phyloP scores from a whole-genome alignment of 2,888 invertebrate species.

The Drosophila testacea region DNA sequence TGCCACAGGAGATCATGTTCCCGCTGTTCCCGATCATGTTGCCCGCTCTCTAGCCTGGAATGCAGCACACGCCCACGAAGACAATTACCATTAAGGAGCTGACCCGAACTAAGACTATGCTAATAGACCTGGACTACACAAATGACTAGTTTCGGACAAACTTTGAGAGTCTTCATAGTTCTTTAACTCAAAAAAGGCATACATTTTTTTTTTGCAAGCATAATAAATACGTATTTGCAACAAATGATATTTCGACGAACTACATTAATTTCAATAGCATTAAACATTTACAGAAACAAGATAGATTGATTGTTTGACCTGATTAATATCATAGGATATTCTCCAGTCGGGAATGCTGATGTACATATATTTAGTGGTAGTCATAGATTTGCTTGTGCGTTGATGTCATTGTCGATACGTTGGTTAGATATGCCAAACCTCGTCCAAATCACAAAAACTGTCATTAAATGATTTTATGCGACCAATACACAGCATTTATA shows the following conservation, averaged over 20 bases:
- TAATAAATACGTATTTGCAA: slow-evolving; percentile 57
- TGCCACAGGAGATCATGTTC: slow-evolving; percentile 46
- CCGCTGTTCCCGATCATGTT: slow-evolving; percentile 37
- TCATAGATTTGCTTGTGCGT: slow-evolving; percentile 7
- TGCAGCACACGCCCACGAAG: slow-evolving; percentile 32
- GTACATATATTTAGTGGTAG: neutral
- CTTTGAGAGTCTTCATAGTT: slow-evolving; percentile 39
- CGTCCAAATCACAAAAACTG: slow-evolving; percentile 31
- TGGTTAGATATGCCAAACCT: slow-evolving; percentile 15
- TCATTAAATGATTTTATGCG: slow-evolving; percentile 50
- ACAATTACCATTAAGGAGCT: slow-evolving; percentile 38
- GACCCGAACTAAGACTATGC: neutral
- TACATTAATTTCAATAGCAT: no score
- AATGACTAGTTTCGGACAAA: slow-evolving; percentile 36
- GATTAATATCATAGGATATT: neutral
- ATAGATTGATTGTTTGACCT: no score
- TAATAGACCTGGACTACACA: slow-evolving; percentile 33
- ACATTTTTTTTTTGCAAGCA: slow-evolving; percentile 4
- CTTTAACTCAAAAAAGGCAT: slow-evolving; percentile 8
- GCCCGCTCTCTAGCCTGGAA: slow-evolving; percentile 31
- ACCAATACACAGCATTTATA: slow-evolving; percentile 21
- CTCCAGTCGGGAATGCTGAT: neutral
- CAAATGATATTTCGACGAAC: no score
- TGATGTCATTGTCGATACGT: slow-evolving; percentile 29
- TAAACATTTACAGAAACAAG: no score